phyloP scores from a whole-genome alignment of 1,140 invertebrate genomes.

The Plectrocnemia conspersa region DNA sequence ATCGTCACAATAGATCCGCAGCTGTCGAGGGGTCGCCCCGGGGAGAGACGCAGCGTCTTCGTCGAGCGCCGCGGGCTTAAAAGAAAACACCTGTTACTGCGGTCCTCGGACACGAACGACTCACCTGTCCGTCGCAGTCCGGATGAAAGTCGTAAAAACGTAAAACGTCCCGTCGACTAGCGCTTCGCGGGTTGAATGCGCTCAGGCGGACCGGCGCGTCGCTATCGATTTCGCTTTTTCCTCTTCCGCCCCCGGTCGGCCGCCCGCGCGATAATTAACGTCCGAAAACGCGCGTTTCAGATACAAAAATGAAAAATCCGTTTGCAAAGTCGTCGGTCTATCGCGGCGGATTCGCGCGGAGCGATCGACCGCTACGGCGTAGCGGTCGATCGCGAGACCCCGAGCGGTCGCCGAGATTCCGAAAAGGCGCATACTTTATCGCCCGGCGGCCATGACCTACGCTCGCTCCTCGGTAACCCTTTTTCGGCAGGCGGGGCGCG shows the following conservation, averaged over 20 bases:
- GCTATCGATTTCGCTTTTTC: conserved; percentile 20
- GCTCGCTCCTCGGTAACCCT: conserved; percentile 14
- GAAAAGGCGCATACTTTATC: background rate
- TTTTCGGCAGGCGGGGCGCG: too few species aligned
- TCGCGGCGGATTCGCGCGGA: background rate
- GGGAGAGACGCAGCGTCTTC: background rate
- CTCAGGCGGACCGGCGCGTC: conserved; percentile 18
- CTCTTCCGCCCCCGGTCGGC: conserved; percentile 6
- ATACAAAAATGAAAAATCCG: background rate
- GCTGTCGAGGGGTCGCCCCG: too few species aligned
- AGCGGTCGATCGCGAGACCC: background rate
- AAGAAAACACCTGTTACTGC: background rate
- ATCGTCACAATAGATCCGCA: too few species aligned
- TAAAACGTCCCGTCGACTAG: too few species aligned
- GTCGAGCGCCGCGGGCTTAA: too few species aligned
- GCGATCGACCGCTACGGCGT: background rate
- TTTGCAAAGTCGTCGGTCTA: background rate
- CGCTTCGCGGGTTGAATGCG: conserved; percentile 16
- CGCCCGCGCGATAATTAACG: conserved; percentile 15
- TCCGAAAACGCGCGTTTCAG: background rate
- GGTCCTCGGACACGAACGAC: background rate
- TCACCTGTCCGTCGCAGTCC: background rate
- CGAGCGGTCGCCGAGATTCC: background rate
- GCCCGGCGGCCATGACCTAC: conserved; percentile 17
- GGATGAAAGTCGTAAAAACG: background rate